Percentiles rank a stretch among this genome's conserved stretches.
Conservation (phyloP, 2,113 vertebrate genomes). For the Sturnira hondurensis region DNA sequence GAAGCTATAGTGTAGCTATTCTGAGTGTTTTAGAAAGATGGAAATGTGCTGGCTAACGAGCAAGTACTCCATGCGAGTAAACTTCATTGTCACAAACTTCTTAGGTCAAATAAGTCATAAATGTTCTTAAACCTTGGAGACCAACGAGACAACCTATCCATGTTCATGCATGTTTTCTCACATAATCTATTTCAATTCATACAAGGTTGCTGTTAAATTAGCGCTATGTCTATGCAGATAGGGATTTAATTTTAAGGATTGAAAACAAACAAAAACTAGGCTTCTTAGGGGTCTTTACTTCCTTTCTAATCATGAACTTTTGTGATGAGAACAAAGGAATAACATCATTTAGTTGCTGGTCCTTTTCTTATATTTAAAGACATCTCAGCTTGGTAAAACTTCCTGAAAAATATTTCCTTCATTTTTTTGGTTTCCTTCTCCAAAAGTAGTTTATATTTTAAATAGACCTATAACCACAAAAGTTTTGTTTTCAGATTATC, state of each 20-base stretch:
- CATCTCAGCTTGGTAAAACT: neutral
- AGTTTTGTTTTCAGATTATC: conserved; percentile 18
- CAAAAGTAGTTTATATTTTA: conserved; percentile 40
- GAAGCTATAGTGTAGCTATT: neutral
- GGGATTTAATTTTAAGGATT: neutral
- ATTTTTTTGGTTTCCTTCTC: conserved; percentile 5
- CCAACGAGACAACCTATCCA: conserved; percentile 36
- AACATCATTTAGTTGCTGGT: neutral
- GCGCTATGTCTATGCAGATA: neutral
- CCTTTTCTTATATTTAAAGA: conserved; percentile 31
- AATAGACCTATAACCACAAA: conserved; percentile 9
- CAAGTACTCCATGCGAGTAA: neutral
- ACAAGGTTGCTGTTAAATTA: neutral
- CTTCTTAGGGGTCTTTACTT: neutral
- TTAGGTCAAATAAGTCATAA: conserved; percentile 49
- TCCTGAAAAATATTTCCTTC: conserved; percentile 35
- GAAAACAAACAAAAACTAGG: neutral
- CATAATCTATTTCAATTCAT: conserved; percentile 8
- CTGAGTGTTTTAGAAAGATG: neutral
- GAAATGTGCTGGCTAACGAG: neutral
- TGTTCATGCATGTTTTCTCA: conserved; percentile 4
- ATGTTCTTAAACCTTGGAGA: conserved; percentile 44
- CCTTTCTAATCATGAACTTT: neutral
- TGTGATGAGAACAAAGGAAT: neutral
- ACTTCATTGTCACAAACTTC: neutral